Base-by-base conservation (phyloP, 2,888 invertebrate genomes). In the Dryomyza anilis region DNA sequence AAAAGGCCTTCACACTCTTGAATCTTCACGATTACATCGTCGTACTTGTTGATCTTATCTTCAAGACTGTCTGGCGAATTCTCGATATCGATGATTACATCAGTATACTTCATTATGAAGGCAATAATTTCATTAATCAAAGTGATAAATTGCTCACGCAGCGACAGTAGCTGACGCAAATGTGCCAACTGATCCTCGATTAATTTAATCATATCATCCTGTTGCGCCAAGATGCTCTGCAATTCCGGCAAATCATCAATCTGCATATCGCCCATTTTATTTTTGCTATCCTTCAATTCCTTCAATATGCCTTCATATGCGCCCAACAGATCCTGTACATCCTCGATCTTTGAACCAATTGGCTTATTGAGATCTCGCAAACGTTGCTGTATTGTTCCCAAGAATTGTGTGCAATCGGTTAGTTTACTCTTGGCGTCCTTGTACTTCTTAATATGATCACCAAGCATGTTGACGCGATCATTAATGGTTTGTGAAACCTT, bases 1-100 rank as follows among this genome's bases (percentile, higher is more conserved):
- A 96, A 83, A 36, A 92, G 85, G 10, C 95, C 95, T 81, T 96
- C 96, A 78, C 93, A 94, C 74, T 94, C 94, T 84, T 94, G 95
- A 60, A 96, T 94, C 77, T 93, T 93, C 0, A 88, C 84, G 69
- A 95, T 93, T 0, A 94, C 89, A 71, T 94, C 92, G 76, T 94
- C 93, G 74, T 95, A 95, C 60, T 91, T 89, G 75, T 91, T 91
- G 59, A 96, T 94, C 79, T 94, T 95, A 46, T 94, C 94, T 78
- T 94, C 92, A 10, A 93, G 87, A 0, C 92, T 89, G 61, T 90
- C 91, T 12, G 91, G 92, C 0, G 93, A 90, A 77, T 89, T 91
- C 79, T 95, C 95, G 70, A 96, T 93, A 73, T 94, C 93, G 10
- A 90, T 86, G 0, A 95, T 91, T 2, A 94, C 87, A 75, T 92